Conservation (phyloP, 2,113 vertebrate species). For the Eira barbara region DNA sequence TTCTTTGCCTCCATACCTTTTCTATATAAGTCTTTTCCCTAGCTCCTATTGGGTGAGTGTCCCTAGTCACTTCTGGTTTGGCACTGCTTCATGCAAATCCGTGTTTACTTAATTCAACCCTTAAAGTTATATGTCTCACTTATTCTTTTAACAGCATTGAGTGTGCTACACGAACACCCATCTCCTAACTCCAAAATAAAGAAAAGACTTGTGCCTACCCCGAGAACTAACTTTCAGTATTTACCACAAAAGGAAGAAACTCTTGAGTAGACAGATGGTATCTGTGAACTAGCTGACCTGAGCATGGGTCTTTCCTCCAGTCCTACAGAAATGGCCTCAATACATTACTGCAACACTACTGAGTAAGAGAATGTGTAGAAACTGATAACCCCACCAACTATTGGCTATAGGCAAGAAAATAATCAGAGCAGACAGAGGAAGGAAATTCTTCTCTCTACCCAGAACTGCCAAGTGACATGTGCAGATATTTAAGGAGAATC, state of each 20-base stretch:
- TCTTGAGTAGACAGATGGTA: neutral
- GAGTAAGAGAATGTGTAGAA: neutral
- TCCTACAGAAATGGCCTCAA: neutral
- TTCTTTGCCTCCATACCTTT: neutral
- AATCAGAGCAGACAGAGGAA: neutral
- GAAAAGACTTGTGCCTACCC: neutral
- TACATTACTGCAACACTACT: neutral
- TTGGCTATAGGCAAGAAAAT: neutral
- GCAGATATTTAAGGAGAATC: constrained; percentile 2
- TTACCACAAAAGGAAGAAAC: neutral
- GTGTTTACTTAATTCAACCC: neutral
- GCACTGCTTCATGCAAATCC: neutral
- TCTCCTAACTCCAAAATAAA: constrained; percentile 1
- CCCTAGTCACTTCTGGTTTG: neutral
- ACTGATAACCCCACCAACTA: neutral
- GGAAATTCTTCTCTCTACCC: neutral
- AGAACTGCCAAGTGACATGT: neutral
- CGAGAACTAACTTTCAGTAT: neutral
- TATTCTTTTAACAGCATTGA: neutral
- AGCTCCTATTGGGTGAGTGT: neutral
- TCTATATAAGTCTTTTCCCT: neutral
- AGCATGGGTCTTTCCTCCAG: neutral
- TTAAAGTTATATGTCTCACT: neutral
- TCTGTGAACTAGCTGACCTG: neutral
- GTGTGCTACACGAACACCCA: neutral